A percentile compares a stretch with the other conserved stretches of the same genome.
Conservation (phyloP, 2,888 invertebrate genomes). For the Hoplodrina ambigua region DNA sequence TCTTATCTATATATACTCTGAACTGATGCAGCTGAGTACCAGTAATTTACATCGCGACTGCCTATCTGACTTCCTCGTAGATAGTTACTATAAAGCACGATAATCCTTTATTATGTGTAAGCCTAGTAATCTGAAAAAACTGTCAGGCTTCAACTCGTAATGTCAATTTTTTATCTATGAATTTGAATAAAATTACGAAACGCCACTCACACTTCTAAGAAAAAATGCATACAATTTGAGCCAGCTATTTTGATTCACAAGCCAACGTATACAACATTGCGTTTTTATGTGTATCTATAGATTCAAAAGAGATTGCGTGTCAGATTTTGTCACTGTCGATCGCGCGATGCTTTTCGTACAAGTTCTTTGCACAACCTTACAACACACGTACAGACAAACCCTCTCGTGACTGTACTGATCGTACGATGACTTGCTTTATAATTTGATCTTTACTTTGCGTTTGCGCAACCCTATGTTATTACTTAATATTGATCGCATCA, state of each 20-base stretch:
- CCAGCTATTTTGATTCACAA: constrained; percentile 52
- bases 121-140: not conserved
- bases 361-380: constrained; percentile 61
- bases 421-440: constrained; percentile 51
- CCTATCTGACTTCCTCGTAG: not conserved
- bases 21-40: no score
- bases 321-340: constrained; percentile 63
- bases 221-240: constrained; percentile 39
- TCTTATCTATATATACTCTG: no score
- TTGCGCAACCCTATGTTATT: constrained; percentile 45
- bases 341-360: constrained; percentile 54
- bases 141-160: no score
- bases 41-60: no score
- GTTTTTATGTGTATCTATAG: constrained; percentile 48
- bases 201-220: not conserved
- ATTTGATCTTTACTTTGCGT: constrained; percentile 55
- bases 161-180: not conserved
- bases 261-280: constrained; percentile 36
- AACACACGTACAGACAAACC: constrained; percentile 46
- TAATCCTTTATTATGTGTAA: not conserved
- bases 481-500: constrained; percentile 35
- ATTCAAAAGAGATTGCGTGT: constrained; percentile 54
- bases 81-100: not conserved
- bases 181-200: constrained; percentile 4
- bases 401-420: constrained; percentile 48